A percentile compares a stretch with the other conserved stretches of the same genome.
phyloP scores from a whole-genome alignment of 2,888 invertebrate species.

The Eustalomyia histrio region DNA sequence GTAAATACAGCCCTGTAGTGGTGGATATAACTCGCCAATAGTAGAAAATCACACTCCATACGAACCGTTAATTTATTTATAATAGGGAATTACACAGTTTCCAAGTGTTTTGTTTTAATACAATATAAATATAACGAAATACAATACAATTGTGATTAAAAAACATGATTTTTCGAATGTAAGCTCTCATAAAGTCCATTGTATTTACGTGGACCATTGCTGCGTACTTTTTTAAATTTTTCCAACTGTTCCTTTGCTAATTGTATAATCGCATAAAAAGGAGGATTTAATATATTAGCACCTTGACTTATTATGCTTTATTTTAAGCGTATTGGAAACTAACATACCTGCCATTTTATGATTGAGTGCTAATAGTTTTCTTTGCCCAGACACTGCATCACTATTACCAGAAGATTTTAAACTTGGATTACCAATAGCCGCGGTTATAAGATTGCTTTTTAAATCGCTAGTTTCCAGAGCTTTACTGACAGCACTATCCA shows the following conservation, averaged over 20 bases:
- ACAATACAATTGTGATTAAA: too few relatives aligned
- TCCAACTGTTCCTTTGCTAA: background rate
- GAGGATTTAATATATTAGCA: too few relatives aligned
- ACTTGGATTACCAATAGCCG: background rate
- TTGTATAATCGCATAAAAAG: background rate
- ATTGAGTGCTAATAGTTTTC: background rate
- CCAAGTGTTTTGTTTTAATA: too few relatives aligned
- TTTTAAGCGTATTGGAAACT: background rate
- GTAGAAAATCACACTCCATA: too few relatives aligned
- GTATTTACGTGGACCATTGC: background rate
- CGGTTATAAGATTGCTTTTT: constrained; percentile 5
- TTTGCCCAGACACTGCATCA: background rate
- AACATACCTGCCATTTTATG: background rate
- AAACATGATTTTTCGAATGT: too few relatives aligned
- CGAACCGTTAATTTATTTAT: too few relatives aligned
- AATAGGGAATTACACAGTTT: too few relatives aligned
- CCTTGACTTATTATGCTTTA: too few relatives aligned
- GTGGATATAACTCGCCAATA: too few relatives aligned
- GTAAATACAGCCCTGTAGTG: too few relatives aligned
- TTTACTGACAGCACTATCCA: constrained; percentile 59
- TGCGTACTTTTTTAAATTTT: background rate
- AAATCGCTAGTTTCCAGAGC: constrained; percentile 27
- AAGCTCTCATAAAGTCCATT: background rate
- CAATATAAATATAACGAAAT: too few relatives aligned
- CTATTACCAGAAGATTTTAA: background rate